Evolutionary conservation across 2,797 vertebrate genomes (phyloP).

Genomic region (Sitta carolinensis): DNA sequence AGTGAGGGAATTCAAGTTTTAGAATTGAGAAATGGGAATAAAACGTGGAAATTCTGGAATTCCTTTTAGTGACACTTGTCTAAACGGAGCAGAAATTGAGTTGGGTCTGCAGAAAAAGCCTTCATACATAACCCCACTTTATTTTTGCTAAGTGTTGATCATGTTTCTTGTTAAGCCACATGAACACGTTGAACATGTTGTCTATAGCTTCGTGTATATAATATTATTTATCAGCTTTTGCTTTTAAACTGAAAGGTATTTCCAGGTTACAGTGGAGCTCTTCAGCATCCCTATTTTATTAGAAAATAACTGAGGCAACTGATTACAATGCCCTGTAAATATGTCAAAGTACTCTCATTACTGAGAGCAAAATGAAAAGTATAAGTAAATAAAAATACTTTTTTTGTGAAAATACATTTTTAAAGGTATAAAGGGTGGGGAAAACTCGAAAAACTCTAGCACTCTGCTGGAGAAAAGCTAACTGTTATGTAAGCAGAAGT

Average conservation of each 20-base stretch:
- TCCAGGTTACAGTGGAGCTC: not conserved
- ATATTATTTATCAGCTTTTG: not conserved
- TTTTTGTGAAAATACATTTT: not conserved
- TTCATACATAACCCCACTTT: not conserved
- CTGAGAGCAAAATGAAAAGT: not conserved
- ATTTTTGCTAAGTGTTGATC: not conserved
- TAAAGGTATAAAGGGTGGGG: not conserved
- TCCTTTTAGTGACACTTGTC: not conserved
- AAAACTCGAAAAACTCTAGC: not conserved
- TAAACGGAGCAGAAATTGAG: not conserved
- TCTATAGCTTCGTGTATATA: not conserved
- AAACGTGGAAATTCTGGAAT: not conserved
- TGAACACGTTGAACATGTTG: not conserved
- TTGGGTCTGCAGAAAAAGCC: not conserved
- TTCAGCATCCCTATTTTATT: not conserved
- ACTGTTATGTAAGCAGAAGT: not conserved
- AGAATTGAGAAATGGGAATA: not conserved
- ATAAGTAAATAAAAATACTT: not conserved
- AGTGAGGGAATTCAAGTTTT: not conserved
- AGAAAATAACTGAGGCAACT: not conserved
- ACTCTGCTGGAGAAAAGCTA: not conserved
- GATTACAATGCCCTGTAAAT: not conserved
- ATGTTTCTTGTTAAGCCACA: not conserved
- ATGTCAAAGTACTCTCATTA: not conserved
- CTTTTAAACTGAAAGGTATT: not conserved